Conservation (phyloP, 2,888 invertebrate genomes). For the Lordiphosa andalusiaca region DNA sequence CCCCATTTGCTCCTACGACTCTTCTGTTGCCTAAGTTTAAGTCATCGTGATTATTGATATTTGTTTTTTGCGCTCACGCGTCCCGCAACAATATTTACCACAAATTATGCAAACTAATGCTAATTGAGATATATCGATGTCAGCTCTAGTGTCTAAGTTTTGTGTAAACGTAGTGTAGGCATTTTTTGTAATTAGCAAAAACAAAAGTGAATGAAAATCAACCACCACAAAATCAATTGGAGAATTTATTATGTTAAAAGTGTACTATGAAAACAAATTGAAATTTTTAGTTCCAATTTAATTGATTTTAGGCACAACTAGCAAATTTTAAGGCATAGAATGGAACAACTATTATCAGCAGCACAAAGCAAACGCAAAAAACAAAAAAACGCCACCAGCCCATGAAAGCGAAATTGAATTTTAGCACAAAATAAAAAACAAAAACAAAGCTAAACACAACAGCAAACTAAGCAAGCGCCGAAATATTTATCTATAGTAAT, state of each 20-base stretch:
- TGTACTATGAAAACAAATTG: constrained; percentile 24
- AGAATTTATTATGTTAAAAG: constrained; percentile 67
- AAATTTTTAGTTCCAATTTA: constrained; percentile 50
- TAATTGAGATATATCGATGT: constrained; percentile 56
- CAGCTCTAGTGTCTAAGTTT: constrained; percentile 56
- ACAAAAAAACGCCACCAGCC: constrained; percentile 34
- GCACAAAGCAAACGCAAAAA: constrained; percentile 9
- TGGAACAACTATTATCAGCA: constrained; percentile 29
- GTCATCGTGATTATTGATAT: constrained; percentile 64
- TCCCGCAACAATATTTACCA: constrained; percentile 43
- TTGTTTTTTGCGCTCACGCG: constrained; percentile 38
- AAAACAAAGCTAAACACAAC: too few species aligned
- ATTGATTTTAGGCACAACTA: constrained; percentile 64
- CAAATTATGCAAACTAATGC: constrained; percentile 58
- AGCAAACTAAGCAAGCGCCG: constrained; percentile 57
- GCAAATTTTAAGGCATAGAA: constrained; percentile 50
- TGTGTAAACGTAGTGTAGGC: constrained; percentile 74
- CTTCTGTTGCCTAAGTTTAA: constrained; percentile 71
- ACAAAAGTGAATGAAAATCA: constrained; percentile 16
- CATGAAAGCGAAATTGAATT: constrained; percentile 35
- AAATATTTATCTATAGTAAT: constrained; percentile 73
- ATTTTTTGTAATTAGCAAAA: constrained; percentile 69
- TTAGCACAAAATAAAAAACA: constrained; percentile 35
- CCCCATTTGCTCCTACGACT: constrained; percentile 29
- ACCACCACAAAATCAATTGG: constrained; percentile 41